Base-by-base conservation (phyloP, 1,140 invertebrate genomes). In the Aphelenchoides fujianensis region DNA sequence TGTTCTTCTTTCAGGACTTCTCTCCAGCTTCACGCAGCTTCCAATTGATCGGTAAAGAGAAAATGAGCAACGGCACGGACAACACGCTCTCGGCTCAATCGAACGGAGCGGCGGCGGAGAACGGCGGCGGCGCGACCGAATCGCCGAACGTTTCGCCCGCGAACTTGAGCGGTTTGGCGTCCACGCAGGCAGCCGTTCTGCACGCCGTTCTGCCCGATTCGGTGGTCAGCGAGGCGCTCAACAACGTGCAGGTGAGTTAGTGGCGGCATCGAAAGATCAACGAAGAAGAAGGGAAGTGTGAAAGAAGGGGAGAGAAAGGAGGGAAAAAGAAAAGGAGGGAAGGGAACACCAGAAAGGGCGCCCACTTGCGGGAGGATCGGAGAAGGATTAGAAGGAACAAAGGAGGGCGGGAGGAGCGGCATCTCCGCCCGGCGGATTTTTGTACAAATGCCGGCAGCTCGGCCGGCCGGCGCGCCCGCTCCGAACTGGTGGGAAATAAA, bases 161-260 rank as follows among this genome's bases (percentile, higher is more conserved):
- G 5, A 59, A 59, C 23, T 32, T 59, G 5, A 23, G 55, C 34
- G 55, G 55, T 7, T 59, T 59, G 55, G 55, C 55, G 12, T 59
- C 63, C 28, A 66, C 36, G 3, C 63, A 66, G 31, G 63, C 63
- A 16, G 63, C 63, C 12, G 63, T 66, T 31, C 63, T 66, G 1
- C 63, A 66, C 16, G 63, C 63, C 63, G 63, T 66, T 66, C 63
- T 66, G 16, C 63, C 31, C 9, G 63, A 66, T 35, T 31, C 63
- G 32, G 34, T 61, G 59, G 59, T 66, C 32, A 66, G 63, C 32
- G 63, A 66, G 53, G 31, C 63, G 16, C 36, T 66, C 36, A 59
- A 5, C 7, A 59, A 59, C 55, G 55, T 59, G 23, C 63, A 64
- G 34, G 32, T 36, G 16, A 66, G 16, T 34, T 66, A 66, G 23